Base-by-base conservation (phyloP, 2,113 vertebrate genomes). In the Odontesthes bonariensis region DNA sequence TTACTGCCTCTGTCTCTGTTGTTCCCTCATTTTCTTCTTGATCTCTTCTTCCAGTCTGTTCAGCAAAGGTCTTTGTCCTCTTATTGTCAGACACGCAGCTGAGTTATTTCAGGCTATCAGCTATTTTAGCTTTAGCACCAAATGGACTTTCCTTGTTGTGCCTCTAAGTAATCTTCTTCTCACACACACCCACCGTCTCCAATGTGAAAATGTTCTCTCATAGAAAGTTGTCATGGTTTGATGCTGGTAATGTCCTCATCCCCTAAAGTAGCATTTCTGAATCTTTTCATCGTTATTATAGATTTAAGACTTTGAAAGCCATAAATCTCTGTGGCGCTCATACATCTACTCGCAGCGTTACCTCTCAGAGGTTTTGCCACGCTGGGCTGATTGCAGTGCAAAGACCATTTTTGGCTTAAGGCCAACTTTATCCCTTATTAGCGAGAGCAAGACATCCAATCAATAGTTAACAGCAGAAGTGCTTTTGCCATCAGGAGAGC, bases 111-210 rank as follows among this genome's bases (percentile, higher is more conserved):
- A 68, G 77, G 84, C 42, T 64, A 78, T 82, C 73, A 69, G 42
- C 77, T 86, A 75, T 89, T 93, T 89, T 86, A 78, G 84, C 75
- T 79, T 76, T 53, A 56, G 80, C 81, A 79, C 86, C 62, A 92
- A 94, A 94, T 93, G 90, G 91, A 92, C 85, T 94, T 93, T 91
- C 68, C 94, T 88, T 93, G 92, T 93, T 83, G 75, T 74, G 75
- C 79, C 85, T 82, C 59, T 54, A 20, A 33, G 58, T 82, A 64
- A 81, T 77, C 69, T 75, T 40, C 62, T 65, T 57, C 73, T 20
- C 38, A 46, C 47, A 55, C 77, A 38, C 69, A 10, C 35, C 42
- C 54, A 38, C 58, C 60, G 35, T 38, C 57, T 54, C 49, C 38
- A 38, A 75, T 73, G 58, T 79, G 69, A 83, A 68, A 73, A 77